A percentile compares a stretch with the other conserved stretches of the same genome.
Evolutionary conservation across 2,797 vertebrate species (phyloP).

Genomic region (Sciaenops ocellatus): DNA sequence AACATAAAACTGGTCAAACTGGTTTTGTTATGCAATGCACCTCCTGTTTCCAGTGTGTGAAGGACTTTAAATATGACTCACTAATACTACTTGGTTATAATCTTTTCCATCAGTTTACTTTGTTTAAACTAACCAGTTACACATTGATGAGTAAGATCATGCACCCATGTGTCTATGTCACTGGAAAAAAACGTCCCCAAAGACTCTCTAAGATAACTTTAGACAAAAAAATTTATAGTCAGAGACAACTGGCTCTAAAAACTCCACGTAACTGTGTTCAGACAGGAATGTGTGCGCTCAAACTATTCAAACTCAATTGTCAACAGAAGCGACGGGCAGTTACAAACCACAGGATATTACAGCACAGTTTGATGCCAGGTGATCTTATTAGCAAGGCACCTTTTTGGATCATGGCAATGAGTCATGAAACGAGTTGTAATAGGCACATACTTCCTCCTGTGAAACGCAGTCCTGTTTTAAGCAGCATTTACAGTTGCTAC

Average conservation of each 20-base stretch:
- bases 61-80: background rate
- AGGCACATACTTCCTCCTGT: background rate
- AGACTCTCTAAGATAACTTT: too few relatives aligned
- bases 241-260: too few relatives aligned
- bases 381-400: background rate
- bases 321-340: background rate
- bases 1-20: background rate
- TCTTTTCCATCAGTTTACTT: background rate
- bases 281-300: background rate
- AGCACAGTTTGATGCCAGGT: background rate
- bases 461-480: background rate
- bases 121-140: background rate
- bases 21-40: background rate
- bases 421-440: background rate
- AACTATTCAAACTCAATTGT: background rate
- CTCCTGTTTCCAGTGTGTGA: background rate
- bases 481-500: background rate
- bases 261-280: too few relatives aligned
- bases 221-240: too few relatives aligned
- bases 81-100: background rate
- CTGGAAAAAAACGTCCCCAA: too few relatives aligned
- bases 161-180: too few relatives aligned
- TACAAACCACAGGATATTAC: accelerated
- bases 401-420: background rate
- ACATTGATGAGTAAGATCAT: too few relatives aligned